phyloP scores from a whole-genome alignment of 2,113 vertebrate species.

The Eublepharis macularius region DNA sequence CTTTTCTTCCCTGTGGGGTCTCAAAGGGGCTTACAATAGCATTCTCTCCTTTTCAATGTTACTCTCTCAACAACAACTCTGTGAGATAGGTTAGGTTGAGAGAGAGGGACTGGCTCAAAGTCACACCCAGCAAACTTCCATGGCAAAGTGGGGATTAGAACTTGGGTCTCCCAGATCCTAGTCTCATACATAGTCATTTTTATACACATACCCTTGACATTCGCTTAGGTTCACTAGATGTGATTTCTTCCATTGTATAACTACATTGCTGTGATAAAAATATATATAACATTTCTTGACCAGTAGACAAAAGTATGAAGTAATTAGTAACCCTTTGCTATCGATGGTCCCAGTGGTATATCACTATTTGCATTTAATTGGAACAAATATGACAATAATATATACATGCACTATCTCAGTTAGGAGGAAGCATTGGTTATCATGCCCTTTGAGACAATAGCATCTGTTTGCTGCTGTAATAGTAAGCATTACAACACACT shows the following conservation, averaged over 20 bases:
- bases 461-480: slow-evolving; percentile 47
- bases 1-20: too few relatives aligned
- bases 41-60: too few relatives aligned
- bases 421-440: slow-evolving; percentile 36
- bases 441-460: slow-evolving; percentile 32
- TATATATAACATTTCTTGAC: slow-evolving; percentile 49
- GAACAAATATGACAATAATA: slow-evolving; percentile 33
- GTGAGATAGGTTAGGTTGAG: too few relatives aligned
- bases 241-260: slow-evolving; percentile 14
- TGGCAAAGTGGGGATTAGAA: too few relatives aligned
- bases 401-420: slow-evolving; percentile 13
- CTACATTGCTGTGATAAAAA: slow-evolving; percentile 18
- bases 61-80: too few relatives aligned
- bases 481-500: slow-evolving; percentile 23
- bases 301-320: slow-evolving; percentile 12
- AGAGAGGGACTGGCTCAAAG: too few relatives aligned
- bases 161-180: too few relatives aligned
- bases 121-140: too few relatives aligned
- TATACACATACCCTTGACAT: too few relatives aligned
- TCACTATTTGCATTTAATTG: slow-evolving; percentile 8
- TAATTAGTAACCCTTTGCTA: slow-evolving; percentile 24
- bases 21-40: too few relatives aligned
- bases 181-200: too few relatives aligned
- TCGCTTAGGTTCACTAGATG: neutral
- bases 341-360: slow-evolving; percentile 26